Evolutionary conservation across 2,113 vertebrate genomes (phyloP), one percentile per base, ranked within the genome.

Genomic region (Tympanuchus pallidicinctus): DNA sequence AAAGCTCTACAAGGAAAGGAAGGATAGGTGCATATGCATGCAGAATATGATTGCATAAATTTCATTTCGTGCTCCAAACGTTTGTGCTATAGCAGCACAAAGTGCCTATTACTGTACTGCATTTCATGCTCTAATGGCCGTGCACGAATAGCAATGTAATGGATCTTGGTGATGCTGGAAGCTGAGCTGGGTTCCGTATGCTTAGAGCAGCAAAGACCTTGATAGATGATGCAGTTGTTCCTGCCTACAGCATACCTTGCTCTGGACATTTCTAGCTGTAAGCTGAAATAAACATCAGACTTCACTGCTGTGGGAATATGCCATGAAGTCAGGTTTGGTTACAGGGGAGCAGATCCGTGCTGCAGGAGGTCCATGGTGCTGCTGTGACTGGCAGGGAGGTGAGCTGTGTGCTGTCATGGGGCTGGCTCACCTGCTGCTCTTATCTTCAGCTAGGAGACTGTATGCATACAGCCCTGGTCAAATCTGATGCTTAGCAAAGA

Each of bases 51-150:
- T 21, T 60, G 57, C 65, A 40, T 86, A 83, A 71, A 92, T 83
- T 30, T 83, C 14, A 81, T 91, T 93, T 94, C 56, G 60, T 59
- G 82, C 52, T 74, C 86, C 63, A 74, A 88, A 59, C 75, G 56
- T 25, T 17, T 69, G 92, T 0, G 1, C 15, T 40, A 13, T 2
- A 40, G 45, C 10, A 70, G 86, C 73, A 92, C 91, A 91, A 91
- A 95, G 94, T 83, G 57, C 73, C 88, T 71, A 86, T 91, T 78
- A 34, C 47, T 77, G 34, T 47, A 2, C 86, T 72, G 66, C n/a
- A 52, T 92, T 94, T 91, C 79, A 61, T 79, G 82, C 69, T 75
- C 16, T 81, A 20, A 45, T 66, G 65, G 79, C 65, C 65, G 0
- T 82, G 72, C 48, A 6, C 18, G 43, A 79, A 74, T 18, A 56